Conservation (phyloP, 2,888 invertebrate genomes). For the Cepaea hortensis region DNA sequence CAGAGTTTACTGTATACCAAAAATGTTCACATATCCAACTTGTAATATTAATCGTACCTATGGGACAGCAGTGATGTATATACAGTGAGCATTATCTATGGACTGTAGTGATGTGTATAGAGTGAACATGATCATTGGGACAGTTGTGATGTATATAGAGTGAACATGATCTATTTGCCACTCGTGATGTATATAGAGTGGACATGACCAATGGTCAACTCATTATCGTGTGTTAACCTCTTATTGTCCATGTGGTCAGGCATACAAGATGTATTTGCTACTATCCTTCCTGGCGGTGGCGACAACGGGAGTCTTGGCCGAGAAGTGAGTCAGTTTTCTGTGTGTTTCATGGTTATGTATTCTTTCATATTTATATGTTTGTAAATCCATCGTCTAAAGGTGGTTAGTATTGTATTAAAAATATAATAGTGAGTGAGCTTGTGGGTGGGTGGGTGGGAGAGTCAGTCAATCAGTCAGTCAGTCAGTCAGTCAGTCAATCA, state of each 20-base stretch:
- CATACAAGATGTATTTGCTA: slow-evolving; percentile 4
- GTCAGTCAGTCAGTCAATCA: neutral
- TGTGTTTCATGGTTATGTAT: slow-evolving; percentile 2
- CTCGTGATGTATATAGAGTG: too few relatives aligned
- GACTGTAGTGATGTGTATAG: too few relatives aligned
- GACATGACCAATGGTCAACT: neutral
- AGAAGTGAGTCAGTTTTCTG: neutral
- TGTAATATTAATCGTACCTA: too few relatives aligned
- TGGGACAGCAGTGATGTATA: too few relatives aligned
- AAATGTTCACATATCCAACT: too few relatives aligned
- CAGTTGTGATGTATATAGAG: too few relatives aligned
- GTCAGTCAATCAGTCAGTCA: neutral
- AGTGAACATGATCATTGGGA: too few relatives aligned
- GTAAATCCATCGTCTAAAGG: too few relatives aligned
- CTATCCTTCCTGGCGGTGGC: neutral
- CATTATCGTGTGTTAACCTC: neutral
- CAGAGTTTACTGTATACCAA: too few relatives aligned
- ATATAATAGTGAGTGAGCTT: neutral
- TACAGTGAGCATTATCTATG: too few relatives aligned
- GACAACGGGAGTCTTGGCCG: neutral
- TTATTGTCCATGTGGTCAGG: neutral
- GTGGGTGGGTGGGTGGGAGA: neutral
- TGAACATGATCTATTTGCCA: too few relatives aligned
- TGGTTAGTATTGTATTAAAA: too few relatives aligned
- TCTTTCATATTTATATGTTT: neutral